Conservation (phyloP, 2,797 vertebrate species). For the Leptatherina wallacei region DNA sequence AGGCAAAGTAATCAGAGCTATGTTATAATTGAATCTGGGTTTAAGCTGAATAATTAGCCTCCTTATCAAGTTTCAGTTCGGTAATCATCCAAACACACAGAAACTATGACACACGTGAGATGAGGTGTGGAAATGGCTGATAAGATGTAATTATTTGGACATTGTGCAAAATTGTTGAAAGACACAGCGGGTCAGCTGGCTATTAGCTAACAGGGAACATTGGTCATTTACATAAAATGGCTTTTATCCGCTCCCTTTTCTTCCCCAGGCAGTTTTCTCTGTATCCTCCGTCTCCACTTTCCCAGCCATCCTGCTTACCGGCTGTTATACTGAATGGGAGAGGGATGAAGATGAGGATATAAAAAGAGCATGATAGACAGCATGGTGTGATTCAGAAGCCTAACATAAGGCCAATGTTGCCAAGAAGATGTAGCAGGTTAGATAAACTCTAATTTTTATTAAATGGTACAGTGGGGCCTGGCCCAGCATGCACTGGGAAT, state of each 20-base stretch:
- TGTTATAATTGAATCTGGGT: conserved; percentile 21
- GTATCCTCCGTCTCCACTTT: background rate
- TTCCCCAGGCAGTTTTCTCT: conserved; percentile 11
- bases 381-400: conserved; percentile 7
- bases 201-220: background rate
- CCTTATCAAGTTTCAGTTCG: conserved; percentile 23
- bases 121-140: background rate
- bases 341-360: conserved; percentile 12
- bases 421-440: conserved; percentile 19
- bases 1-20: conserved; percentile 19
- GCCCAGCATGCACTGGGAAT: conserved; percentile 29
- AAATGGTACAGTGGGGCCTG: background rate
- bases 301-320: conserved; percentile 3
- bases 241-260: conserved; percentile 6
- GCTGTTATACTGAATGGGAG: conserved; percentile 2
- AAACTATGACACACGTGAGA: background rate
- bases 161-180: conserved; percentile 12
- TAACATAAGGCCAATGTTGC: conserved; percentile 7
- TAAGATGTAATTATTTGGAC: conserved; percentile 16
- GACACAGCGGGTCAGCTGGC: conserved; percentile 11
- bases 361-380: conserved; percentile 17
- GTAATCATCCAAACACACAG: background rate
- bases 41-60: conserved; percentile 5
- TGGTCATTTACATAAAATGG: conserved; percentile 25
- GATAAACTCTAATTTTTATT: conserved; percentile 14